Conservation (phyloP, 2,888 invertebrate genomes). For the Latheticus oryzae region DNA sequence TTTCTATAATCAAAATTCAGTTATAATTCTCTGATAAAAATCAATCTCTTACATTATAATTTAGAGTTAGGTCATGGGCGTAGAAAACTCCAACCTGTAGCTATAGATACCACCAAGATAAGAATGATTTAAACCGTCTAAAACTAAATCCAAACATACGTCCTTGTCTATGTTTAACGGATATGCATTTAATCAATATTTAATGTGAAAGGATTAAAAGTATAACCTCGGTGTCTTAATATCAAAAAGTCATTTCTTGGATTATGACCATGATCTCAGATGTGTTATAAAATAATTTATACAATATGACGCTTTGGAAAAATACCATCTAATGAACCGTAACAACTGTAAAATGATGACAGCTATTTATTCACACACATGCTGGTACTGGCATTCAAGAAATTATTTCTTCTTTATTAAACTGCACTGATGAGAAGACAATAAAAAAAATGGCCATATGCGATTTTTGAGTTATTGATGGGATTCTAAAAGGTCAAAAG, state of each 20-base stretch:
- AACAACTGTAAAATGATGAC: constrained; percentile 3
- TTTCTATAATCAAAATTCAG: constrained; percentile 7
- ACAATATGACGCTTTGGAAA: too few species aligned
- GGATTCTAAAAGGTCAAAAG: too few species aligned
- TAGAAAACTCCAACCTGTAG: too few species aligned
- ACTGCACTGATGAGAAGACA: too few species aligned
- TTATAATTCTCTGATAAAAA: constrained; percentile 5
- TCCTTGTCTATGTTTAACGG: constrained; percentile 16
- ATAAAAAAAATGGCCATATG: too few species aligned
- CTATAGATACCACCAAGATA: too few species aligned
- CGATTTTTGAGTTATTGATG: too few species aligned
- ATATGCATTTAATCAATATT: constrained; percentile 17
- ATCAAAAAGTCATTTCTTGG: constrained; percentile 4
- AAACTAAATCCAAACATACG: constrained; percentile 12
- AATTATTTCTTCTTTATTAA: too few species aligned
- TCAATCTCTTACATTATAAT: constrained; percentile 8
- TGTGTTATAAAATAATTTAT: not conserved
- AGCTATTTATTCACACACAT: not conserved
- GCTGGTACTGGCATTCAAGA: not conserved
- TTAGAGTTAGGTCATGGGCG: constrained; percentile 12
- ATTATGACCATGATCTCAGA: not conserved
- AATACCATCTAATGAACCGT: constrained; percentile 4
- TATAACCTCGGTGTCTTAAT: constrained; percentile 21
- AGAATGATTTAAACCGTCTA: too few species aligned
- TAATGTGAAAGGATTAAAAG: constrained; percentile 16